A percentile compares a stretch with the other conserved stretches of the same genome.
phyloP scores from a whole-genome alignment of 2,888 invertebrate species.

The Pandemis cinnamomeana region DNA sequence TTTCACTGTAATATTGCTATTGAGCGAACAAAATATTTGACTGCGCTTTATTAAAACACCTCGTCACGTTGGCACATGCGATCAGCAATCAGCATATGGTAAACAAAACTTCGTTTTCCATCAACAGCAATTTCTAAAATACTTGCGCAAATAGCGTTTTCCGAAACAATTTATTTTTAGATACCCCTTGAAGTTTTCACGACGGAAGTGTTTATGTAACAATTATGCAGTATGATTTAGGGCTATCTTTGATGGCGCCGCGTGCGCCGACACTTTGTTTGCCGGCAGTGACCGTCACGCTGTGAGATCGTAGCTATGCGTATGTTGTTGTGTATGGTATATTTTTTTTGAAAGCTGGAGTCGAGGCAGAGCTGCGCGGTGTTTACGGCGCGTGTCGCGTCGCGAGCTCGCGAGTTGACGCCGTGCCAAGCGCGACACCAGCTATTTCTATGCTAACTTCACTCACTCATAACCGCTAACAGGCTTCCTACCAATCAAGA shows the following conservation, averaged over 20 bases:
- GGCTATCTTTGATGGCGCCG: slow-evolving; percentile 60
- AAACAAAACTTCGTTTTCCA: slow-evolving; percentile 15
- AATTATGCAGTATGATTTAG: slow-evolving; percentile 61
- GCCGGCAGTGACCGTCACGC: slow-evolving; percentile 50
- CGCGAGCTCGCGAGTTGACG: slow-evolving; percentile 57
- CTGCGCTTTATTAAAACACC: slow-evolving; percentile 12
- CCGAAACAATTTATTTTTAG: slow-evolving; percentile 46
- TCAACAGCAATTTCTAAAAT: slow-evolving; percentile 33
- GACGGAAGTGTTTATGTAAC: slow-evolving; percentile 55
- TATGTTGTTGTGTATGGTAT: slow-evolving; percentile 53
- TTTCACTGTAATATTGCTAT: background rate
- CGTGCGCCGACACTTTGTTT: slow-evolving; percentile 55
- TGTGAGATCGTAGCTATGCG: slow-evolving; percentile 17
- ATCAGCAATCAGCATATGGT: slow-evolving; percentile 16
- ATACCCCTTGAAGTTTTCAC: slow-evolving; percentile 45
- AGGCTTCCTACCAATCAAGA: slow-evolving; percentile 35
- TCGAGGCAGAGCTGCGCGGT: slow-evolving; percentile 44
- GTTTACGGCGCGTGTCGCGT: slow-evolving; percentile 59
- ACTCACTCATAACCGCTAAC: slow-evolving; percentile 34
- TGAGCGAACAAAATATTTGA: slow-evolving; percentile 8
- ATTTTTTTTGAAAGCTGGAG: slow-evolving; percentile 65
- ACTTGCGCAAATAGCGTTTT: slow-evolving; percentile 37
- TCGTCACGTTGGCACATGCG: slow-evolving; percentile 12
- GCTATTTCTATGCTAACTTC: slow-evolving; percentile 68
- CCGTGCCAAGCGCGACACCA: slow-evolving; percentile 73